Base-by-base conservation (phyloP, 64 coral and sea anemone species). In the Montipora cactus region DNA sequence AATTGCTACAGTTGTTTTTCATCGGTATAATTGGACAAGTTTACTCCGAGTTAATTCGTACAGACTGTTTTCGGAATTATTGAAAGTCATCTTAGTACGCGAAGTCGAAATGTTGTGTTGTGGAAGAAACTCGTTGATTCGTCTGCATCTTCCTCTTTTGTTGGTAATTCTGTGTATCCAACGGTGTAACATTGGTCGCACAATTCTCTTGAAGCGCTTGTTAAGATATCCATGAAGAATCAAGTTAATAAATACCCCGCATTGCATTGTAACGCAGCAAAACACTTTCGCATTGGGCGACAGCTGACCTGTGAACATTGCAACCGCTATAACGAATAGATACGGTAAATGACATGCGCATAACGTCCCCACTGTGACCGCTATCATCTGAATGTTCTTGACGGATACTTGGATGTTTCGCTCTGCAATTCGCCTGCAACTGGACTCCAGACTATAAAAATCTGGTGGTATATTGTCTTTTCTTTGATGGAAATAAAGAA, bases 241-340 rank as follows among this genome's bases (percentile, higher is more conserved):
- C 14, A 87, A 51, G 9, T 93, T 76, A 28, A 93, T 48, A 0
- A 93, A 45, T 48, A 77, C 78, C 15, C 83, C 84, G 22, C 70
- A 81, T 22, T 82, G 87, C 47, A 88, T 69, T 8, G 78, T 19
- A 48, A 77, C 64, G 19, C 80, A 7, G 7, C 72, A 58, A 10
- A 67, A 76, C 8, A 88, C 69, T 13, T 88, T 88, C 8, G 50
- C 84, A 62, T 70, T 66, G 44, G 55, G 44, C n/a, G 87, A 50
- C 44, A 71, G 87, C 92, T 75, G 80, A 25, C 92, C 92, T 22
- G 92, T 93, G n/a, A 81, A 93, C 82, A 93, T 88, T 37, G 92
- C 92, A 5, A 78, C 49, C 12, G 58, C 57, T 20, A 93, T 19
- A 49, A 37, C 19, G 4, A 75, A 76, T 15, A 93, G 74, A 28